Evolutionary conservation across 2,797 vertebrate genomes (phyloP).

Genomic region (Scomberomorus guttatus): DNA sequence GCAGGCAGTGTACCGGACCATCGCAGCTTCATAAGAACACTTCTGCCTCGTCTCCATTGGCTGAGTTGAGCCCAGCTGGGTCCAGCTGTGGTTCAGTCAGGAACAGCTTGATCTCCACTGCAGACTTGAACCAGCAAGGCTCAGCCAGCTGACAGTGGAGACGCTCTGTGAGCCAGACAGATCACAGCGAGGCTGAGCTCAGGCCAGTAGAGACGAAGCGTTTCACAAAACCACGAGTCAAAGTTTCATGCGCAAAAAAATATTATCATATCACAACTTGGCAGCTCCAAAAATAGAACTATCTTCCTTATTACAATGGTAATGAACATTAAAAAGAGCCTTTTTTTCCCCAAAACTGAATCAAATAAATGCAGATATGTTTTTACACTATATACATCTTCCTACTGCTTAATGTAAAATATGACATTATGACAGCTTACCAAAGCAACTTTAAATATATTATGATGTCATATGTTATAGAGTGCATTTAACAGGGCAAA

Average conservation of each 20-base stretch:
- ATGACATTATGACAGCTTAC: neutral
- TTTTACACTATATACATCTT: constrained; percentile 25
- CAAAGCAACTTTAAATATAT: constrained; percentile 30
- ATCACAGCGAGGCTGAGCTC: constrained; percentile 12
- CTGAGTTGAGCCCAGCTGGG: constrained; percentile 8
- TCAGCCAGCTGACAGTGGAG: neutral
- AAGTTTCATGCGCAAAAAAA: constrained; percentile 38
- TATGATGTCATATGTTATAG: neutral
- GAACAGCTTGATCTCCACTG: neutral
- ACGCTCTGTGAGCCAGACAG: neutral
- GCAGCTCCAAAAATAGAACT: constrained; percentile 70
- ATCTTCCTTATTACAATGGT: constrained; percentile 57
- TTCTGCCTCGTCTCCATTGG: constrained; percentile 24
- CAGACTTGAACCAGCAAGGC: constrained; percentile 2
- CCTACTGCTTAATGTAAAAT: constrained; percentile 14
- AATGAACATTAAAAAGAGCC: constrained; percentile 54
- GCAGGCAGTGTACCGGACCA: constrained; percentile 69
- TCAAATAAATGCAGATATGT: constrained; percentile 34
- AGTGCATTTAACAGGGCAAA: constrained; percentile 6
- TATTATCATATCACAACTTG: constrained; percentile 35
- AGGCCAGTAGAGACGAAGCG: constrained; percentile 25
- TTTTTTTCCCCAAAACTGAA: constrained; percentile 41
- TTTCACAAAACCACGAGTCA: constrained; percentile 33
- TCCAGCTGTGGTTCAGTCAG: constrained; percentile 13
- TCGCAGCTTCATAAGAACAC: constrained; percentile 53